phyloP scores from a whole-genome alignment of 2,888 invertebrate genomes.

The Glomeris marginata region DNA sequence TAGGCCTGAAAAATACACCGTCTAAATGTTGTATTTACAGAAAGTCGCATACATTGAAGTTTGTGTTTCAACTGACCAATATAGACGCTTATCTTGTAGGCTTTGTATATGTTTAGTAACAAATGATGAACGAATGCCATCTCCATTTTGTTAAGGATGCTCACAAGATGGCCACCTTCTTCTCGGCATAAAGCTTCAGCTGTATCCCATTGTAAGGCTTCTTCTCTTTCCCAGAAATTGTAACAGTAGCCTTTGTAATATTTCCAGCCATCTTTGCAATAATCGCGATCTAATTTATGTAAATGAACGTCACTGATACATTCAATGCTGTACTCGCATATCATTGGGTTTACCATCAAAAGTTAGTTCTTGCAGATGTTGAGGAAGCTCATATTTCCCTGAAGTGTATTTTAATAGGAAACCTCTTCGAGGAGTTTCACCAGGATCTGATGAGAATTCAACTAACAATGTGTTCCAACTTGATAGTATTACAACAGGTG shows the following conservation, averaged over 20 bases:
- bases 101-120: constrained; percentile 21
- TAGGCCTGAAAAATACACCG: constrained; percentile 15
- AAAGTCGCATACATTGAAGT: neutral
- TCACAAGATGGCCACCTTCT: constrained; percentile 23
- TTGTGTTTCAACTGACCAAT: constrained; percentile 18
- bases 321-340: neutral
- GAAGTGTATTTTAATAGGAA: constrained; percentile 20
- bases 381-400: constrained; percentile 18
- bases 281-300: constrained; percentile 14
- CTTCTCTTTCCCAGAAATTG: constrained; percentile 17
- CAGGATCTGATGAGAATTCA: constrained; percentile 21
- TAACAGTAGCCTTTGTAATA: constrained; percentile 22
- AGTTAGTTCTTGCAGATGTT: constrained; percentile 14
- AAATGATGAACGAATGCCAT: constrained; percentile 24
- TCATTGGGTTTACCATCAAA: constrained; percentile 16
- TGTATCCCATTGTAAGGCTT: constrained; percentile 23
- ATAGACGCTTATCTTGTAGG: constrained; percentile 20
- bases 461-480: constrained; percentile 22
- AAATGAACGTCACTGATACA: neutral
- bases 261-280: constrained; percentile 20
- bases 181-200: constrained; percentile 20
- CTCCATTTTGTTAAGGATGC: constrained; percentile 23
- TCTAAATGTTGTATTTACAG: neutral
- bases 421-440: constrained; percentile 19
- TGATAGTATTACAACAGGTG: constrained; percentile 20